phyloP scores from a whole-genome alignment of 2,797 vertebrate genomes.

The Onychomys torridus region DNA sequence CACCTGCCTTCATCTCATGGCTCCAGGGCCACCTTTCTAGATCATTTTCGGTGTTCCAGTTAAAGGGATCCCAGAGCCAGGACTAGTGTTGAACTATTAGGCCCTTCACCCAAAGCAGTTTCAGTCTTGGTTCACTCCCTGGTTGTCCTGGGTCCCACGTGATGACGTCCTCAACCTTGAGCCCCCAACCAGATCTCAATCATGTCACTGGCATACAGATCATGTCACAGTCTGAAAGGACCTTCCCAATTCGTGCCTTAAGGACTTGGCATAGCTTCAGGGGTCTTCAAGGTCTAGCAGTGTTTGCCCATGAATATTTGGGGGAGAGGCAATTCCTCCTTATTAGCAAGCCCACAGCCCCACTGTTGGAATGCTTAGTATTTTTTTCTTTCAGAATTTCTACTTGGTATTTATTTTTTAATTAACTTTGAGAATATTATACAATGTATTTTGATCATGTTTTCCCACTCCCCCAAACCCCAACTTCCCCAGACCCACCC shows the following conservation, averaged over 20 bases:
- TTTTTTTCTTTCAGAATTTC: not conserved
- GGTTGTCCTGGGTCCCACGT: not conserved
- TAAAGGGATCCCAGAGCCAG: not conserved
- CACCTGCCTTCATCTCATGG: conserved; percentile 9
- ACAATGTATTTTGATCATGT: not conserved
- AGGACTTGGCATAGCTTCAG: not conserved
- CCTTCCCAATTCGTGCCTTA: not conserved
- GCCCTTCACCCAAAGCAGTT: not conserved
- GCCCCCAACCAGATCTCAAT: not conserved
- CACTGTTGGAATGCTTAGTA: not conserved
- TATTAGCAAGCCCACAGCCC: not conserved
- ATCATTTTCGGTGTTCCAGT: not conserved
- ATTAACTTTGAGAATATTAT: not conserved
- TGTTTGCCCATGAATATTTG: not conserved
- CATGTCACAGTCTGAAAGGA: not conserved
- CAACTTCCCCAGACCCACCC: not conserved
- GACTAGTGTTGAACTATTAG: not conserved
- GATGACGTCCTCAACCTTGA: not conserved
- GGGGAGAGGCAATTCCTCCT: not conserved
- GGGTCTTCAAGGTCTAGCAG: not conserved
- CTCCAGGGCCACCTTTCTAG: not conserved
- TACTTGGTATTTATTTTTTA: not conserved
- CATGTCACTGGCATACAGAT: not conserved
- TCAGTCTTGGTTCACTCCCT: not conserved
- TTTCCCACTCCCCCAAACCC: not conserved